Evolutionary conservation across 2,113 vertebrate genomes (phyloP), one percentile per base, ranked within the genome.

Genomic region (Candoia aspera): DNA sequence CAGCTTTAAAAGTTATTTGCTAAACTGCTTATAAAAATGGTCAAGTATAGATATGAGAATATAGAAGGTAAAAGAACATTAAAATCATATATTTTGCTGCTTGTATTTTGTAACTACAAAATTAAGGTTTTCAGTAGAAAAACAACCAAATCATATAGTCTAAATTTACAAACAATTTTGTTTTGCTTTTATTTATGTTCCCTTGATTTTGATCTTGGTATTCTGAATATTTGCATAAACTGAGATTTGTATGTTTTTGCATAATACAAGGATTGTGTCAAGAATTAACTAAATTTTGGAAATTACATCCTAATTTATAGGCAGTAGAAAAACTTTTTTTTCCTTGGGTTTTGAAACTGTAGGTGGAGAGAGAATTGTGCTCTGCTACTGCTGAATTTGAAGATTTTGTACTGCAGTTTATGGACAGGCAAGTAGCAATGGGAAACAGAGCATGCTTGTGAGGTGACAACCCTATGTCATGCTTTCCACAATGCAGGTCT

Each of bases 331-430:
- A 92, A 92, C 0, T 13, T 89, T 8, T 95, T 83, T 54, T 83
- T 87, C 92, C 53, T 83, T 94, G 55, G 87, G 1, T 11, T 0
- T 92, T n/a, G 93, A 84, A 87, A 53, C 91, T 94, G 24, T 62
- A 99, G 99, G 98, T 99, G 93, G 99, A 99, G 95, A 98, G 98
- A 96, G 99, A 99, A 95, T 94, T 99, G 97, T 99, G 99, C 96
- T 99, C 99, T 58, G 98, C 99, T 86, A 99, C 98, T 86, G 99
- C 99, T 89, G 99, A 99, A 97, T 99, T 99, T 97, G 99, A 99
- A 96, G 99, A 99, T 97, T 99, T 99, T 93, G 99, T 99, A 91
- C 98, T 99, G 85, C 99, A 98, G 94, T 99, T 99, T 94, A 99
- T 99, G 99, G 99, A 99, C 96, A 99, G 99, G 99, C 73, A 92